These are phyloP conservation scores for Spheniscus humboldti DNA, from an alignment of 2,797 vertebrate species.

Conservation along the genomic window DNA sequence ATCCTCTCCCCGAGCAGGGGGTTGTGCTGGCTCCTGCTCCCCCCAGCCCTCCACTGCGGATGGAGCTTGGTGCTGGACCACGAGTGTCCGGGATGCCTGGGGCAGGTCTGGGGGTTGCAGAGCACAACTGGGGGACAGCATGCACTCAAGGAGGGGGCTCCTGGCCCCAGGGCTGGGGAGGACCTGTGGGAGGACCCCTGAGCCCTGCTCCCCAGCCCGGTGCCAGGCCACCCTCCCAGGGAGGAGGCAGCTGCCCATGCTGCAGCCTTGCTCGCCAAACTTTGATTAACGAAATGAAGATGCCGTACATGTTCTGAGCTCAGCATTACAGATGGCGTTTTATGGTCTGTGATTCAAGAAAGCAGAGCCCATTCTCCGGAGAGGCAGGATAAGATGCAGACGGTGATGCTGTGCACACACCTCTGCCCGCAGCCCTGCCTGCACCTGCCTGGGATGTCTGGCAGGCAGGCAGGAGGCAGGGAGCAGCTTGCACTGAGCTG, in stretches of 20 bases:
- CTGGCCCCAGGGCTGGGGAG: neutral
- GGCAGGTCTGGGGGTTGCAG: neutral
- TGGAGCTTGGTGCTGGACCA: neutral
- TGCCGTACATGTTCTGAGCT: fast-evolving
- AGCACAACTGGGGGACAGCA: fast-evolving
- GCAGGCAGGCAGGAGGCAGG: neutral
- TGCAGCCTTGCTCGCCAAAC: neutral
- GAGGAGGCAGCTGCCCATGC: neutral
- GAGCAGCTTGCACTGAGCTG: neutral
- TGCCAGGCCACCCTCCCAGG: neutral
- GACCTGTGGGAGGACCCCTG: neutral
- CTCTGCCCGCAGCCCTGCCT: neutral
- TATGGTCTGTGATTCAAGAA: neutral
- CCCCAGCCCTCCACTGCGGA: neutral
- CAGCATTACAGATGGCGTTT: neutral
- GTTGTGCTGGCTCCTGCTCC: neutral
- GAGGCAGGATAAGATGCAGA: neutral
- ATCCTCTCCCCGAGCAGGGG: neutral
- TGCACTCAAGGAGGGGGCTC: neutral
- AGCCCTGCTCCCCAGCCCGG: fast-evolving
- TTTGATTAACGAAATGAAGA: neutral
- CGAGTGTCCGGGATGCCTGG: neutral
- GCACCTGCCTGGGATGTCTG: neutral
- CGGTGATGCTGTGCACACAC: neutral
- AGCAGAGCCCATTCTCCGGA: neutral